Evolutionary conservation across 2,888 invertebrate genomes (phyloP).

Genomic region (Lamellibrachia satsuma): DNA sequence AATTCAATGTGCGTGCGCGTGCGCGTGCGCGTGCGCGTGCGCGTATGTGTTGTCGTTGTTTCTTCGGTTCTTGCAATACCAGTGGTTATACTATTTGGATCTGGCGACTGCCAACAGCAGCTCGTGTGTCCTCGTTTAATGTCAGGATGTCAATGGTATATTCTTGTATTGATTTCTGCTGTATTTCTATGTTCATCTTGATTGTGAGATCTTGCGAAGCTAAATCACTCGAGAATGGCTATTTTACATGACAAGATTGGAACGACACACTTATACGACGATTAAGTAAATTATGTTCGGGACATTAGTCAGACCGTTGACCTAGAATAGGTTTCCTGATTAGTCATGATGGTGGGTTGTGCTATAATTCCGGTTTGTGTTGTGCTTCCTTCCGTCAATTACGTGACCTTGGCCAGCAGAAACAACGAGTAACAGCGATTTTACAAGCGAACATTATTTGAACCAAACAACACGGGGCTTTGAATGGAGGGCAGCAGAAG

Average conservation of each 20-base stretch:
- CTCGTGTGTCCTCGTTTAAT: not conserved
- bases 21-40: too few species aligned
- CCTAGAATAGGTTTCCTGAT: not conserved
- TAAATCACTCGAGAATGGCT: not conserved
- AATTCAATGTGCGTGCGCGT: too few species aligned
- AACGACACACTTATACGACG: not conserved
- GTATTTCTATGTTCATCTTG: not conserved
- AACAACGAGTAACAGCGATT: too few species aligned
- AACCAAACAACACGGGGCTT: too few species aligned
- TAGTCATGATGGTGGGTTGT: not conserved
- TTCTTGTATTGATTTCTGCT: not conserved
- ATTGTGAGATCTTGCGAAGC: not conserved
- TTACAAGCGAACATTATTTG: too few species aligned
- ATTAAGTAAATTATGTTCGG: not conserved
- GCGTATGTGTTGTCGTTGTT: too few species aligned
- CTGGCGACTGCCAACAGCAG: not conserved
- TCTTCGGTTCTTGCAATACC: not conserved
- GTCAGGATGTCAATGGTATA: not conserved
- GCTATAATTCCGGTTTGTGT: not conserved
- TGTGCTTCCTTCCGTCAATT: too few species aligned
- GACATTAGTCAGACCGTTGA: not conserved
- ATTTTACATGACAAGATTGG: not conserved
- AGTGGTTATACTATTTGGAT: too few species aligned
- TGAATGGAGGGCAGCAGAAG: too few species aligned
- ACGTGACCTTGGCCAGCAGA: too few species aligned